These are phyloP conservation scores for Felis chaus DNA, from an alignment of 2,113 vertebrate genomes.

Conservation along the genomic window DNA sequence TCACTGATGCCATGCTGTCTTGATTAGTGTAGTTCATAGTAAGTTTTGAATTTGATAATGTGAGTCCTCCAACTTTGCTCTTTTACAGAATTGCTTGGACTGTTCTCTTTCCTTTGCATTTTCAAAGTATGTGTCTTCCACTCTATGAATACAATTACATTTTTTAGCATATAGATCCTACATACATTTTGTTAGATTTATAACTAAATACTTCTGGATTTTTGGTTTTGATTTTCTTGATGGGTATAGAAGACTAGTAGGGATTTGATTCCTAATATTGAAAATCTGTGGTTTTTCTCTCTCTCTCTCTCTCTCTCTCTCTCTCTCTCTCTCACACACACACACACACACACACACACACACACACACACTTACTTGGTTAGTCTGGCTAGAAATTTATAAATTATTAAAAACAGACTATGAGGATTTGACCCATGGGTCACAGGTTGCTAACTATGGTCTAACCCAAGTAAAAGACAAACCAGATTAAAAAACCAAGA, in stretches of 20 bases:
- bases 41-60: not conserved
- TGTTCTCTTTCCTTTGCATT: not conserved
- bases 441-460: not conserved
- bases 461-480: not conserved
- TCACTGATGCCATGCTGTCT: not conserved
- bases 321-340: no score
- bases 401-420: not conserved
- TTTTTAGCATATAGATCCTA: not conserved
- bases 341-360: no score
- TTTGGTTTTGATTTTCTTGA: not conserved
- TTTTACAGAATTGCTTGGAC: slow-evolving; percentile 1
- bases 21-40: not conserved
- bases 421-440: not conserved
- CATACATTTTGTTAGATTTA: not conserved
- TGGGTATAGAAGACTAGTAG: not conserved
- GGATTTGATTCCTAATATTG: not conserved
- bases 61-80: not conserved
- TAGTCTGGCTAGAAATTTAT: not conserved
- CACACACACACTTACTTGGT: not conserved
- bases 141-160: not conserved
- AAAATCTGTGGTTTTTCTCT: not conserved
- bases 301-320: not conserved
- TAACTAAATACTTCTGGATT: not conserved
- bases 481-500: not conserved
- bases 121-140: not conserved